Base-by-base conservation (phyloP, 2,797 vertebrate genomes). In the Galaxias olidus region DNA sequence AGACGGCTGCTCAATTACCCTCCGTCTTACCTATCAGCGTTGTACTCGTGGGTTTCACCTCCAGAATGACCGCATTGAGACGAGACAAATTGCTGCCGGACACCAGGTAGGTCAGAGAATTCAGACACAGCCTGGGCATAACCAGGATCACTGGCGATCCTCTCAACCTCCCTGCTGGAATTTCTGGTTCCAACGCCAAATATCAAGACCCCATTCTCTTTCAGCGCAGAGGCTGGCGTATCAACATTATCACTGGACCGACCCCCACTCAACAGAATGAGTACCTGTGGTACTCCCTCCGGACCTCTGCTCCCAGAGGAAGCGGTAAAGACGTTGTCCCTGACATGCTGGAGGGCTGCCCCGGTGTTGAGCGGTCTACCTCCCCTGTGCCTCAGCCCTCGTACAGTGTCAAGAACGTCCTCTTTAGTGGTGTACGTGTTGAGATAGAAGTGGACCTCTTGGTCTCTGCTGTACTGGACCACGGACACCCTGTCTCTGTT, bases 141-240 rank as follows among this genome's bases (percentile, higher is more conserved):
- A 69, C 90, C 88, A 0, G 92, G 90, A 44, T 86, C 44, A 18
- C 84, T 91, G 48, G 90, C 91, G 68, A 93, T 91, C 0, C 86
- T 84, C 76, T 86, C 88, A 78, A 93, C 81, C 50, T 93, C 91
- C 19, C 18, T 52, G 18, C 51, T 52, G 18, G 51, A 52, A 52
- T 41, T 57, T 14, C 55, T 57, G 30, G 30, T 30, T 30, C 76
- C 76, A 53, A 78, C 61, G 10, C 48, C 47, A 60, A 72, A 70
- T 4, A 61, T 30, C 0, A 91, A 90, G 61, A 94, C 90, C 0
- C 91, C 87, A 0, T 84, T 76, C 76, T 83, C 80, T 78, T 91
- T 94, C 61, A 94, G 40, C 42, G 47, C 47, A 50, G 65, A 55
- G 14, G 61, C 65, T 60, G 64, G 30, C 4, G 41, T 17, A 11